Evolutionary conservation across 1,140 invertebrate species (phyloP), one percentile per base, ranked within the genome.

Genomic region (Trichogramma pretiosum): DNA sequence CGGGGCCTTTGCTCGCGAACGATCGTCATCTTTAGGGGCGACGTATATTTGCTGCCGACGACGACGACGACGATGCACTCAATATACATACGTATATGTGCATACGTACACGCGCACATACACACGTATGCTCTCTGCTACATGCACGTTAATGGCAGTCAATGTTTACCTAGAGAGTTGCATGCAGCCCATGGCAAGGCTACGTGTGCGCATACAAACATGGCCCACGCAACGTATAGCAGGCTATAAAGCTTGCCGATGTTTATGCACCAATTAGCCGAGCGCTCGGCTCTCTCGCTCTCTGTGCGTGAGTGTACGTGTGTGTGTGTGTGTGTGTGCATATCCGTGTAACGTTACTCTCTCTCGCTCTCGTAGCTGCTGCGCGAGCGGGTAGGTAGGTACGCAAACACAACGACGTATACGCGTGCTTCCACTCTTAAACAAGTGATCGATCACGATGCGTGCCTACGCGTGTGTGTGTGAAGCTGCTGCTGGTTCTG

Each of bases 201-300:
- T 2, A 16, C 33, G 33, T 34, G 8, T 34, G 33, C 33, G 33
- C 17, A 34, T 34, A 34, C 17, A 34, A n/a, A 34, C n/a, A 34
- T 19, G 13, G 10, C 13, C 13, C 21, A 3, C 23, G 7, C 17
- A 9, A 3, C 16, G 16, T 17, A 5, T 26, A 2, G 5, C 23
- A 11, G 0, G 3, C 8, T 32, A 43, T 65, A 64, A 64, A 65
- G 50, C 55, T 56, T n/a, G n/a, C n/a, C 52, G 53, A 63, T 70
- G 62, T 70, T 70, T 70, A 70, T 68, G 62, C 57, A 65, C 62
- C 62, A 70, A 70, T 70, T 70, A 68, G 63, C 57, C 24, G 24
- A 28, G 5, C 5, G 5, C 24, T 5, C 24, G 24, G 5, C 24
- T 11, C 24, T 28, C 24, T n/a, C n/a, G n/a, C n/a, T n/a, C n/a